Percentiles rank a stretch among this genome's conserved stretches.
These are phyloP conservation scores for Araneus ventricosus DNA, from an alignment of 1,140 invertebrate species.

Conservation along the genomic window DNA sequence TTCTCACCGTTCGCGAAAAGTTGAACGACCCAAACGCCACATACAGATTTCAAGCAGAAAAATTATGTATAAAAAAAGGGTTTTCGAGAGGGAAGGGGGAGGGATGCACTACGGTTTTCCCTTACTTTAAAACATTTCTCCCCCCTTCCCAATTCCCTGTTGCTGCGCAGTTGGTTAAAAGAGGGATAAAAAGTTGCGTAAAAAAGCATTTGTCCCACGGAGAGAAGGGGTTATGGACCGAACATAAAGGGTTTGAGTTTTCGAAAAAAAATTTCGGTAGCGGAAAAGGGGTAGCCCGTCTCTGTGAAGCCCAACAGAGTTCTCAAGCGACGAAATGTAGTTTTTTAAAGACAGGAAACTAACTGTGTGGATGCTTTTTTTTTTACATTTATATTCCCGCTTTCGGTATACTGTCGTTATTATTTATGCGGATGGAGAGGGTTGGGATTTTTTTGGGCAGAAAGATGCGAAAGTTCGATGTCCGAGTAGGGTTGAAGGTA, in stretches of 20 bases:
- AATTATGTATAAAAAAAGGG: neutral
- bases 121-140: neutral
- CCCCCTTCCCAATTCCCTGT: neutral
- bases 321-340: conserved; percentile 49
- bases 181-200: neutral
- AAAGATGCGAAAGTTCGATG: conserved; percentile 52
- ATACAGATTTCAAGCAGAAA: conserved; percentile 11
- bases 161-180: conserved; percentile 36
- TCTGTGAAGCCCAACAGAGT: neutral
- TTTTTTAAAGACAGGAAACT: conserved; percentile 66
- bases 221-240: conserved; percentile 62
- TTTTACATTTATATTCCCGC: neutral
- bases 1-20: conserved; percentile 16
- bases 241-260: conserved; percentile 49
- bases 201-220: conserved; percentile 63
- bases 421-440: conserved; percentile 57
- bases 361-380: conserved; percentile 8
- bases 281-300: conserved; percentile 11
- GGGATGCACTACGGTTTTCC: neutral
- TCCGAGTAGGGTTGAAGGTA: conserved; percentile 30
- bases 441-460: conserved; percentile 53
- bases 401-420: neutral
- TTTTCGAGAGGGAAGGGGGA: neutral
- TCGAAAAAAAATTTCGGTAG: conserved; percentile 31
- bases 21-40: conserved; percentile 16